A percentile compares a stretch with the other conserved stretches of the same genome.
Evolutionary conservation across 1,140 invertebrate genomes (phyloP).

Genomic region (Neodiprion lecontei): DNA sequence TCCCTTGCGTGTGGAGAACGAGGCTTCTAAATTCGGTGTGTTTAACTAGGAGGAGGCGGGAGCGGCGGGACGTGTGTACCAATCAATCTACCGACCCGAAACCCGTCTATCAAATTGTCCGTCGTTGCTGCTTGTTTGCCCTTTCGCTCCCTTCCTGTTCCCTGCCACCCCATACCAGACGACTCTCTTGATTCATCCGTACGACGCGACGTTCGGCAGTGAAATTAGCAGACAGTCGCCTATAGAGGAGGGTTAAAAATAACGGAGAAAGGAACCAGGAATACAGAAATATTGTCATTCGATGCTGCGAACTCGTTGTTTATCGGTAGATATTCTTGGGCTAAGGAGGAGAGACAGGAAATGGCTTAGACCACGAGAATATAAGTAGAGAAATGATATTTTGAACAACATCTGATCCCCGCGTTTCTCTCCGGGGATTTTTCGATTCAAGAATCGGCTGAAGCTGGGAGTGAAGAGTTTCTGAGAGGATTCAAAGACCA

Average conservation of each 20-base stretch:
- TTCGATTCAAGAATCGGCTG: background rate
- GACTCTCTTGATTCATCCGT: background rate
- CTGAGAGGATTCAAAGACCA: background rate
- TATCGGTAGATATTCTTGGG: no score
- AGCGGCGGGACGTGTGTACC: constrained; percentile 4
- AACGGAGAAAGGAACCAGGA: background rate
- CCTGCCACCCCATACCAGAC: background rate
- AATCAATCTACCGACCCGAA: background rate
- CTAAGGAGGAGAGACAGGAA: no score
- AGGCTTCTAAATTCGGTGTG: background rate
- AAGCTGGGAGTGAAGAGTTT: background rate
- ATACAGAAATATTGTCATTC: no score
- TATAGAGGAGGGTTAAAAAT: background rate
- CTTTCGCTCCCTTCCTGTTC: background rate
- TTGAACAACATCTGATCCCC: no score
- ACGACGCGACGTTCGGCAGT: background rate
- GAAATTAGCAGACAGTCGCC: background rate
- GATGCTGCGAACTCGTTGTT: no score
- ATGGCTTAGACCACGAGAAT: no score
- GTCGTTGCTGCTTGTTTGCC: background rate
- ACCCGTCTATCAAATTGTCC: constrained; percentile 7
- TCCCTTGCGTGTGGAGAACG: no score
- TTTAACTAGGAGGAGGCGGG: background rate
- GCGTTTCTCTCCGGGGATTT: background rate
- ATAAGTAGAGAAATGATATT: no score